These are phyloP conservation scores for Danio aesculapii DNA, from an alignment of 2,797 vertebrate genomes.

Conservation along the genomic window DNA sequence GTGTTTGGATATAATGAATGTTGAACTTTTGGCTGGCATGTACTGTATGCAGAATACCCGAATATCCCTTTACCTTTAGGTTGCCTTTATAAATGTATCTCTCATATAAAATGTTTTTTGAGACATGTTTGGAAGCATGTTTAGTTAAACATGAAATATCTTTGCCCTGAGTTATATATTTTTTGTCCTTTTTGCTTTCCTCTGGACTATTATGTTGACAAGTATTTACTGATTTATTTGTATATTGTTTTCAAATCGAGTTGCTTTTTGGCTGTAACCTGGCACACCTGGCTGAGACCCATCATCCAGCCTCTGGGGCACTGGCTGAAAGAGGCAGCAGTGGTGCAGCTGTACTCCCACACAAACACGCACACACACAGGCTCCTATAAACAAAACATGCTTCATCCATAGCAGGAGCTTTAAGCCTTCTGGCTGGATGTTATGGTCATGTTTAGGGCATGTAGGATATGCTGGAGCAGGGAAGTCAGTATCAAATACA, in stretches of 20 bases:
- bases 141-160: constrained; percentile 54
- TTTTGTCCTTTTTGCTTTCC: constrained; percentile 38
- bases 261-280: constrained; percentile 50
- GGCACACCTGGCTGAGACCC: constrained; percentile 57
- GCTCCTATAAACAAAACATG: constrained; percentile 33
- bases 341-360: constrained; percentile 52
- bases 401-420: constrained; percentile 22
- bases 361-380: background rate
- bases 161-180: constrained; percentile 49
- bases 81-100: background rate
- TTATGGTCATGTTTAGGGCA: constrained; percentile 16
- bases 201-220: constrained; percentile 49
- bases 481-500: constrained; percentile 7
- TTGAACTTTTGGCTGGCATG: constrained; percentile 3
- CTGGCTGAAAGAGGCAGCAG: constrained; percentile 31
- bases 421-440: constrained; percentile 33
- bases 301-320: constrained; percentile 50
- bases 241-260: constrained; percentile 58
- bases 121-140: constrained; percentile 39
- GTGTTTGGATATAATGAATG: background rate
- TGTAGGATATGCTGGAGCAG: background rate
- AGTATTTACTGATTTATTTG: constrained; percentile 56
- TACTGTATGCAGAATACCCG: constrained; percentile 15
- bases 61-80: constrained; percentile 17
- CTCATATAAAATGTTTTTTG: constrained; percentile 5